Conservation (phyloP, 1,140 invertebrate genomes). For the Drosophila micromelanica region DNA sequence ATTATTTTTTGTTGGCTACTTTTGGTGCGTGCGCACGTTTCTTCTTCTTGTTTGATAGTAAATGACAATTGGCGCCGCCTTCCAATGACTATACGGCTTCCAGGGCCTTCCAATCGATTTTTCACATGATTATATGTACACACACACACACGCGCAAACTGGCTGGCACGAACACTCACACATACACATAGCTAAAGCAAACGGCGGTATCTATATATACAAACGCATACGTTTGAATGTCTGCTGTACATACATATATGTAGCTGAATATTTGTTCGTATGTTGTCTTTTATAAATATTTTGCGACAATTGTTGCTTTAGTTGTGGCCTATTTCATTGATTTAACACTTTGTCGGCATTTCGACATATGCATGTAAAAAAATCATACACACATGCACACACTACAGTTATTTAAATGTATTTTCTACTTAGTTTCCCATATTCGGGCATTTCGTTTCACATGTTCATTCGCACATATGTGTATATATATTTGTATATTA, state of each 20-base stretch:
- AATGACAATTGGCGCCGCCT: slow-evolving; percentile 75
- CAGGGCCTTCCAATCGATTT: slow-evolving; percentile 83
- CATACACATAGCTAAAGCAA: slow-evolving; percentile 2
- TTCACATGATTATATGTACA: slow-evolving; percentile 80
- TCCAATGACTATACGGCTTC: slow-evolving; percentile 60
- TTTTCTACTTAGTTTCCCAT: slow-evolving; percentile 12
- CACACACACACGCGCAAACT: slow-evolving; percentile 41
- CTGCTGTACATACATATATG: slow-evolving; percentile 2
- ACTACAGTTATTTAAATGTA: slow-evolving; percentile 10
- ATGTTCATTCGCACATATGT: slow-evolving; percentile 6
- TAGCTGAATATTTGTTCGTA: slow-evolving; percentile 3
- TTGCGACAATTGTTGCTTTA: slow-evolving; percentile 31
- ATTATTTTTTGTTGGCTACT: slow-evolving; percentile 27
- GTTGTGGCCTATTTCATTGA: not conserved
- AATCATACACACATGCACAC: slow-evolving; percentile 14
- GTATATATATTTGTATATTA: not conserved
- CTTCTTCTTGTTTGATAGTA: slow-evolving; percentile 73
- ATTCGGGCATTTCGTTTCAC: slow-evolving; percentile 21
- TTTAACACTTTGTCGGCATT: slow-evolving; percentile 33
- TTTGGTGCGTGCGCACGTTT: slow-evolving; percentile 49
- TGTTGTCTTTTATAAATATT: slow-evolving; percentile 33
- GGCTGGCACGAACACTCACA: slow-evolving; percentile 3
- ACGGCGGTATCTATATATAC: slow-evolving; percentile 9
- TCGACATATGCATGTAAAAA: not conserved
- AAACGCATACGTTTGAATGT: not conserved